These are phyloP conservation scores for Pipistrellus nathusii DNA, from an alignment of 2,797 vertebrate genomes.

Conservation along the genomic window DNA sequence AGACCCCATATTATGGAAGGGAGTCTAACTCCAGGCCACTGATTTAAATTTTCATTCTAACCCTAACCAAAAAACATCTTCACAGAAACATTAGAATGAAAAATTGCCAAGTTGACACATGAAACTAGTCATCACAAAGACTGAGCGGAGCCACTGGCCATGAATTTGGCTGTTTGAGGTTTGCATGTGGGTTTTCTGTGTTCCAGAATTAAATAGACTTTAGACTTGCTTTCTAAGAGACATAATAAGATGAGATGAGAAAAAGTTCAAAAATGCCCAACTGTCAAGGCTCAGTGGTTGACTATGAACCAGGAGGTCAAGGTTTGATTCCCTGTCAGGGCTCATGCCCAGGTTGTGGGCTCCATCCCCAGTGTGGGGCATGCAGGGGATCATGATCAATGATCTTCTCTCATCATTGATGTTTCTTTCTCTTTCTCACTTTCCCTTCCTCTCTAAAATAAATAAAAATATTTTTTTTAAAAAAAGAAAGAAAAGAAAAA, in stretches of 20 bases:
- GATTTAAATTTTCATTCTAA: neutral
- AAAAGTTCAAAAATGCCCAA: neutral
- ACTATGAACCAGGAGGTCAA: no score
- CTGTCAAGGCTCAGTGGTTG: no score
- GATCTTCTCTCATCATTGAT: no score
- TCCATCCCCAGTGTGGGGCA: no score
- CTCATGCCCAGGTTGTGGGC: no score
- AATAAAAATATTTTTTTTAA: no score
- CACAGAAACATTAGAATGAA: neutral
- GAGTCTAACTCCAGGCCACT: neutral
- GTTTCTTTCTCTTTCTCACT: no score
- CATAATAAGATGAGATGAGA: neutral
- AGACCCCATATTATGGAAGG: neutral
- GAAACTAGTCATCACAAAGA: neutral
- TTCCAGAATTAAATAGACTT: neutral
- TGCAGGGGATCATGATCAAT: no score
- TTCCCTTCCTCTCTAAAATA: no score
- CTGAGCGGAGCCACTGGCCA: neutral
- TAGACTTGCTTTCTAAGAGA: neutral
- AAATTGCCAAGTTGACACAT: neutral
- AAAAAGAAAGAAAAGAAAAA: neutral
- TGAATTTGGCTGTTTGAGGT: neutral
- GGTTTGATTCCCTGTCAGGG: no score
- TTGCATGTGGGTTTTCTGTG: neutral
- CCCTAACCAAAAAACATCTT: neutral